These are phyloP conservation scores for Halcyon smyrnensis DNA, from an alignment of 2,797 vertebrate species.

Conservation along the genomic window DNA sequence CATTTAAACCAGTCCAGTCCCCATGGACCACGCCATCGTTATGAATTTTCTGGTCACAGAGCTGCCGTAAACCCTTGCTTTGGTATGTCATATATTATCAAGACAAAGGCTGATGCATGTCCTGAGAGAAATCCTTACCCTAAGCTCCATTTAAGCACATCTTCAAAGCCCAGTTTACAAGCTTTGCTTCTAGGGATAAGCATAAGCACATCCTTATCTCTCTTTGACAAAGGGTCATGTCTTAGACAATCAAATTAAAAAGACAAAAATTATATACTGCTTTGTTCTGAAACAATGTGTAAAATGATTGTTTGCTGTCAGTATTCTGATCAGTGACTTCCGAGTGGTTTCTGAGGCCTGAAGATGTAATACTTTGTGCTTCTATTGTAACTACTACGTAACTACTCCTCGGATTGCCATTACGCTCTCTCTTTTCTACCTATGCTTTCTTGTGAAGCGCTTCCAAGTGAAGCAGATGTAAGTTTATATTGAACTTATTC, in stretches of 20 bases:
- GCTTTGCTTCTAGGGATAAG: not conserved
- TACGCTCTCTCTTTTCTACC: not conserved
- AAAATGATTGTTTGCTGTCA: not conserved
- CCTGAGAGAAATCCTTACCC: not conserved
- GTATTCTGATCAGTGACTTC: not conserved
- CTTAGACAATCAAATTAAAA: not conserved
- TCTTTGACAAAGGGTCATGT: not conserved
- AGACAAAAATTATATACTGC: not conserved
- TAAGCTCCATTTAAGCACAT: not conserved
- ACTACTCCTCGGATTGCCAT: not conserved
- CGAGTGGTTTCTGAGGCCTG: not conserved
- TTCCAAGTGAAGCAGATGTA: not conserved
- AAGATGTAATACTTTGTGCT: not conserved
- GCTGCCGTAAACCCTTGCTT: not conserved
- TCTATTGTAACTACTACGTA: not conserved
- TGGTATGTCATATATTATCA: not conserved
- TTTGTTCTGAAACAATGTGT: not conserved
- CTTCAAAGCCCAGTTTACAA: not conserved
- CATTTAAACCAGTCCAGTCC: not conserved
- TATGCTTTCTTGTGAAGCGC: not conserved
- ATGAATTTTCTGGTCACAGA: not conserved
- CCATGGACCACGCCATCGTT: rapidly evolving
- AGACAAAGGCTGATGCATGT: not conserved
- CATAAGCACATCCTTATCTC: not conserved
- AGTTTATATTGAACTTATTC: not conserved